These are phyloP conservation scores for Cynopterus sphinx DNA, from an alignment of 2,797 vertebrate genomes.

Conservation along the genomic window DNA sequence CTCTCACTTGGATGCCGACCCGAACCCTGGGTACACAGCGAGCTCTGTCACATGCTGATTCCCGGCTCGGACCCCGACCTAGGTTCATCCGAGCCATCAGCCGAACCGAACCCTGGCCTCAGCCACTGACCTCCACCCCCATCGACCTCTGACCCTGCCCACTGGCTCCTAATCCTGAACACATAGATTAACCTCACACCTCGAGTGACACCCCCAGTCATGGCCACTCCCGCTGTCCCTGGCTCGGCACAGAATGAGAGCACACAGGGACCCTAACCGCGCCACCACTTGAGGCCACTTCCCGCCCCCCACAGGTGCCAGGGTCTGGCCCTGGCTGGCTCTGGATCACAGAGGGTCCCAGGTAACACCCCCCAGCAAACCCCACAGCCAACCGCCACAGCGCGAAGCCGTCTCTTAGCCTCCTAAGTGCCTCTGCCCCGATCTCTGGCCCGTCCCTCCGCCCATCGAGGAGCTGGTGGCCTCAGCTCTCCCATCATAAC, in stretches of 20 bases:
- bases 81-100: background rate
- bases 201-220: background rate
- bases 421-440: background rate
- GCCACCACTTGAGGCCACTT: background rate
- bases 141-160: background rate
- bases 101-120: background rate
- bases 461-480: background rate
- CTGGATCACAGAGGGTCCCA: background rate
- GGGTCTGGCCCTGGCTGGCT: background rate
- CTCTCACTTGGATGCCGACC: background rate
- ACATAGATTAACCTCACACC: background rate
- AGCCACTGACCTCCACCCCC: background rate
- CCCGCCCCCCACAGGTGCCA: background rate
- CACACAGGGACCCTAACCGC: accelerated
- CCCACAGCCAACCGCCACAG: background rate
- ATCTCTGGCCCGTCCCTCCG: background rate
- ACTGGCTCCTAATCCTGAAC: background rate
- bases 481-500: background rate
- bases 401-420: too few relatives aligned
- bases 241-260: background rate
- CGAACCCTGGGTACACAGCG: background rate
- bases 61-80: background rate
- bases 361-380: background rate
- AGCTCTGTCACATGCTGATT: background rate
- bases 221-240: background rate